A percentile compares a stretch with the other conserved stretches of the same genome.
Conservation (phyloP, 2,113 vertebrate genomes). For the Colaptes auratus region DNA sequence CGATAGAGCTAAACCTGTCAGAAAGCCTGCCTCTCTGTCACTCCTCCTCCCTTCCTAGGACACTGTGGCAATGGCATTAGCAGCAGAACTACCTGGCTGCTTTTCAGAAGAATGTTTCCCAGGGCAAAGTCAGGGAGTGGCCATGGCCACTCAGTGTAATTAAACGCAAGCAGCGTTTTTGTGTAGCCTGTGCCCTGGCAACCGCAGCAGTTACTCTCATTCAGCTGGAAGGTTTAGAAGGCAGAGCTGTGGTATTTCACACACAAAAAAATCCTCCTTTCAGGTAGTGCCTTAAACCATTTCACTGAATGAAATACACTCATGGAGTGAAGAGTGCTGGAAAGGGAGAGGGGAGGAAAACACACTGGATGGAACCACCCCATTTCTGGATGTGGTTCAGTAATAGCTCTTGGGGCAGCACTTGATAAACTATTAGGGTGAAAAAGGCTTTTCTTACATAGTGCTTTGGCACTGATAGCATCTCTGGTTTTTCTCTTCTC, state of each 20-base stretch:
- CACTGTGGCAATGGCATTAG: background rate
- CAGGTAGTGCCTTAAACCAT: slow-evolving; percentile 12
- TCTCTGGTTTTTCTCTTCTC: background rate
- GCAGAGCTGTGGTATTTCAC: background rate
- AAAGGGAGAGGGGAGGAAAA: background rate
- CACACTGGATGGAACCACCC: background rate
- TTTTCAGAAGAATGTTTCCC: slow-evolving; percentile 12
- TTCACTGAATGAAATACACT: slow-evolving; percentile 51
- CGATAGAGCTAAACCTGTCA: background rate
- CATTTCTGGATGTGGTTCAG: slow-evolving; percentile 3
- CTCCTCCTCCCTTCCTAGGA: background rate
- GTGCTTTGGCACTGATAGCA: slow-evolving; percentile 16
- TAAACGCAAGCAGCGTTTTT: slow-evolving; percentile 46
- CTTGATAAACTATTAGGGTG: background rate
- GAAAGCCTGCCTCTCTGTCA: background rate
- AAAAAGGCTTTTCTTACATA: background rate
- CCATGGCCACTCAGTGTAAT: slow-evolving; percentile 43
- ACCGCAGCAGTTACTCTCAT: background rate
- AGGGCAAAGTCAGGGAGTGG: slow-evolving; percentile 16
- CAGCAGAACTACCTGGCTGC: slow-evolving; percentile 40
- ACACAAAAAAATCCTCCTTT: background rate
- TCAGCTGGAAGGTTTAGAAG: slow-evolving; percentile 29
- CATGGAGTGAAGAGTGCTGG: background rate
- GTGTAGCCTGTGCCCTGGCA: background rate
- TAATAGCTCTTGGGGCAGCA: slow-evolving; percentile 18